These are phyloP conservation scores for Platypus cylindrus DNA, from an alignment of 2,888 invertebrate species.

Conservation along the genomic window DNA sequence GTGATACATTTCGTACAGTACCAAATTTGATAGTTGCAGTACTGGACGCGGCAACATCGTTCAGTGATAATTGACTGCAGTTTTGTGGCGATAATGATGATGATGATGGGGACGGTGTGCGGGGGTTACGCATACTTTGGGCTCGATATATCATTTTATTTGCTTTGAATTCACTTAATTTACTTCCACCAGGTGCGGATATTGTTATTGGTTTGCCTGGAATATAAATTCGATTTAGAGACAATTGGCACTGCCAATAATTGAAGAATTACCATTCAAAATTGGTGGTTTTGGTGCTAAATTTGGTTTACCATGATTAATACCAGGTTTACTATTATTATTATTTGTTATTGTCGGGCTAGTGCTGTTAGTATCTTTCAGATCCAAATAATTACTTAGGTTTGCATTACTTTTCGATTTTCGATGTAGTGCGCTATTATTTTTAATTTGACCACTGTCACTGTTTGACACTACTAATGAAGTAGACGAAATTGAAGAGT, in stretches of 20 bases:
- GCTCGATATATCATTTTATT: slow-evolving; percentile 48
- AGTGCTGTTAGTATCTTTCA: slow-evolving; percentile 21
- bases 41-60: slow-evolving; percentile 19
- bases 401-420: slow-evolving; percentile 33
- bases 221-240: slow-evolving; percentile 10
- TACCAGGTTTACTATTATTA: slow-evolving; percentile 34
- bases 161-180: slow-evolving; percentile 43
- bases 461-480: no score
- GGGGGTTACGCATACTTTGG: slow-evolving; percentile 74
- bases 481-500: no score
- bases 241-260: background rate
- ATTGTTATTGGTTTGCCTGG: slow-evolving; percentile 44
- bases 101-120: slow-evolving; percentile 48
- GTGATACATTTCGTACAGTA: slow-evolving; percentile 33
- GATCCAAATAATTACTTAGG: slow-evolving; percentile 23
- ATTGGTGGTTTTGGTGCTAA: slow-evolving; percentile 74
- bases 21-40: slow-evolving; percentile 28
- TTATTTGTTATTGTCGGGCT: slow-evolving; percentile 9
- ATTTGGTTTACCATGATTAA: slow-evolving; percentile 65
- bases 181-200: no score
- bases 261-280: slow-evolving; percentile 30
- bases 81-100: slow-evolving; percentile 23
- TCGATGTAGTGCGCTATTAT: slow-evolving; percentile 31
- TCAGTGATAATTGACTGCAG: no score
- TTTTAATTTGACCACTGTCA: no score